A percentile compares a stretch with the other conserved stretches of the same genome.
Conservation (phyloP, 2,797 vertebrate species). For the Ambastaia sidthimunki region DNA sequence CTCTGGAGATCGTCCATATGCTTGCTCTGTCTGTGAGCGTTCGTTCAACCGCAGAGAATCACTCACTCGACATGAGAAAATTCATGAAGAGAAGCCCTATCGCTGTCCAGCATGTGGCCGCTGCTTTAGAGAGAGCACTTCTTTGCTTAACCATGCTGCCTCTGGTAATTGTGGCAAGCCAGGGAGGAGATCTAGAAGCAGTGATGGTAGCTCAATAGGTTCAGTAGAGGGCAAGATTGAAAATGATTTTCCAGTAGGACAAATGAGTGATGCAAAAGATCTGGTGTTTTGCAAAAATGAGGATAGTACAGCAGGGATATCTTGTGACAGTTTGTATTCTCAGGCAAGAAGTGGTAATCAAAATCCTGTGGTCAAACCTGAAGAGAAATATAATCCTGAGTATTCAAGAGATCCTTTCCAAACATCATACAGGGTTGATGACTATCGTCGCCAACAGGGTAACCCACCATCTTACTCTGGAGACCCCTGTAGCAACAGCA, state of each 20-base stretch:
- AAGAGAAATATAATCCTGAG: slow-evolving; percentile 74
- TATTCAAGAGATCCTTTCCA: slow-evolving; percentile 80
- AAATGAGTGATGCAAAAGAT: slow-evolving; percentile 59
- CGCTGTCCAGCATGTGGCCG: slow-evolving; percentile 89
- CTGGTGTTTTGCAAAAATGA: slow-evolving; percentile 60
- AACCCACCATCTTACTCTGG: slow-evolving; percentile 71
- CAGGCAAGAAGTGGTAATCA: slow-evolving; percentile 58
- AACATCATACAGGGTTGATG: slow-evolving; percentile 72
- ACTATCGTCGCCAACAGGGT: slow-evolving; percentile 75
- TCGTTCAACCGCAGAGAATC: slow-evolving; percentile 93
- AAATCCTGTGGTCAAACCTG: slow-evolving; percentile 56
- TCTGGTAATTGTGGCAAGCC: slow-evolving; percentile 83
- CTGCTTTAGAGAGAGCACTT: slow-evolving; percentile 83
- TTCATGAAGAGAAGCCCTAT: slow-evolving; percentile 89
- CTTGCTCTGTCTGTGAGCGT: slow-evolving; percentile 88
- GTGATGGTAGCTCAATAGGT: slow-evolving; percentile 58
- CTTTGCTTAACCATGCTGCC: slow-evolving; percentile 81
- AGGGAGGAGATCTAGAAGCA: slow-evolving; percentile 72
- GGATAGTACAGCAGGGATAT: slow-evolving; percentile 50
- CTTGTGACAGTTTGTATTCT: slow-evolving; percentile 61
- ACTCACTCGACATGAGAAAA: slow-evolving; percentile 90
- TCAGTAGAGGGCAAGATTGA: slow-evolving; percentile 59
- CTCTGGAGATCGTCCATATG: slow-evolving; percentile 86
- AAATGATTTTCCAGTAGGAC: slow-evolving; percentile 60
- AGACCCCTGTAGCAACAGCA: slow-evolving; percentile 69